phyloP scores from a whole-genome alignment of 2,797 vertebrate species.

The Microchirus variegatus region DNA sequence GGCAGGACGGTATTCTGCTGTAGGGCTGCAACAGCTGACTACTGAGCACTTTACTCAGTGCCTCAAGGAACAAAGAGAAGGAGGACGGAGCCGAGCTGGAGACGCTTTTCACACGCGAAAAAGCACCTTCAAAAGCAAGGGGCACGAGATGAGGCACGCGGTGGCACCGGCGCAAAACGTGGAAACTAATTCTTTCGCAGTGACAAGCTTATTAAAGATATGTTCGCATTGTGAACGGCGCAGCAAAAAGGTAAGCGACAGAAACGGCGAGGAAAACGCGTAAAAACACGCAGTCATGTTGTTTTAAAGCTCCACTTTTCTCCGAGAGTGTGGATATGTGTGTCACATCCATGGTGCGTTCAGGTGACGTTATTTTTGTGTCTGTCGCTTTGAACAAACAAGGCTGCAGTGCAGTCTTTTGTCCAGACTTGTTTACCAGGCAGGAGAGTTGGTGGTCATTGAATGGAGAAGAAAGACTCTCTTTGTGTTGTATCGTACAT shows the following conservation, averaged over 20 bases:
- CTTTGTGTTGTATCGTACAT: background rate
- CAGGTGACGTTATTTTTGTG: background rate
- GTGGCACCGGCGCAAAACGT: conserved; percentile 74
- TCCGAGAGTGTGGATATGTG: rapidly evolving
- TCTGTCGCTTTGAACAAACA: conserved; percentile 11
- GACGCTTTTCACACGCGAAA: background rate
- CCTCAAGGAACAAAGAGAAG: conserved; percentile 78
- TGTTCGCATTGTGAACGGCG: conserved; percentile 83
- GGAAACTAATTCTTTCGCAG: conserved; percentile 73
- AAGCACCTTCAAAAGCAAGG: conserved; percentile 26
- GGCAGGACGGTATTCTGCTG: conserved; percentile 70
- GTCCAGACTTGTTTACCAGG: conserved; percentile 74
- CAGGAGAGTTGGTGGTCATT: conserved; percentile 32
- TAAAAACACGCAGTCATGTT: background rate
- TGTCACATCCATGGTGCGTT: background rate
- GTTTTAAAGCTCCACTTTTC: background rate
- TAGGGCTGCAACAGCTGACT: conserved; percentile 75
- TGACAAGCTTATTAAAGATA: conserved; percentile 80
- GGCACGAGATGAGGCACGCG: conserved; percentile 82
- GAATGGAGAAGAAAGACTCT: background rate
- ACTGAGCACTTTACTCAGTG: conserved; percentile 66
- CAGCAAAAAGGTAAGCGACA: conserved; percentile 81
- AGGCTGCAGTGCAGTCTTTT: conserved; percentile 77
- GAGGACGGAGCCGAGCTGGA: conserved; percentile 51
- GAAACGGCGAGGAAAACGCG: background rate